These are phyloP conservation scores for Palythoa grandiflora DNA, from an alignment of 92 coral and sea anemone species.

Conservation along the genomic window DNA sequence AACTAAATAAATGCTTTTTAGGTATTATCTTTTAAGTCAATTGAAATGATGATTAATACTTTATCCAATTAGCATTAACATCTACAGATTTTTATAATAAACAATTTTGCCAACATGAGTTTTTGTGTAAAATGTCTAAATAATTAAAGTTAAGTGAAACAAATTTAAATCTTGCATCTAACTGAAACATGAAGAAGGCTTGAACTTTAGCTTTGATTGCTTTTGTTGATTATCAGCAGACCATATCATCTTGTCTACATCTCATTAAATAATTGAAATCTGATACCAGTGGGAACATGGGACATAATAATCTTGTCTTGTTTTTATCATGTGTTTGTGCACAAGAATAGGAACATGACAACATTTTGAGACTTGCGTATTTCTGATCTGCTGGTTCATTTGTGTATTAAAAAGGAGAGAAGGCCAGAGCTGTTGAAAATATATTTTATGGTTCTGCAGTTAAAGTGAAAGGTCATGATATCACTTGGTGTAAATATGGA, in stretches of 20 bases:
- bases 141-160: background rate
- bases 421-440: too few species aligned
- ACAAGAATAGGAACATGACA: background rate
- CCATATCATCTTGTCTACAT: background rate
- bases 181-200: background rate
- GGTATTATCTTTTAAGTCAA: too few species aligned
- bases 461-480: background rate
- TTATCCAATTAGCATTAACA: too few species aligned
- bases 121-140: background rate
- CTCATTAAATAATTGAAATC: constrained; percentile 4
- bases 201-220: constrained; percentile 10
- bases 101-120: too few species aligned
- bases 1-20: too few species aligned
- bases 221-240: constrained; percentile 26
- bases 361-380: background rate
- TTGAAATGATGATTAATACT: too few species aligned
- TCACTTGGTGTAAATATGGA: background rate
- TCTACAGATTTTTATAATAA: too few species aligned
- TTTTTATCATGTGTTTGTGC: background rate
- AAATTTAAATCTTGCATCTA: background rate
- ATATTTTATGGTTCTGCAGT: background rate
- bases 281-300: background rate
- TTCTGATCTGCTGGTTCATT: background rate
- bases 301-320: background rate
- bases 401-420: too few species aligned